Conservation (phyloP, 2,888 invertebrate species). For the Apamea anceps region DNA sequence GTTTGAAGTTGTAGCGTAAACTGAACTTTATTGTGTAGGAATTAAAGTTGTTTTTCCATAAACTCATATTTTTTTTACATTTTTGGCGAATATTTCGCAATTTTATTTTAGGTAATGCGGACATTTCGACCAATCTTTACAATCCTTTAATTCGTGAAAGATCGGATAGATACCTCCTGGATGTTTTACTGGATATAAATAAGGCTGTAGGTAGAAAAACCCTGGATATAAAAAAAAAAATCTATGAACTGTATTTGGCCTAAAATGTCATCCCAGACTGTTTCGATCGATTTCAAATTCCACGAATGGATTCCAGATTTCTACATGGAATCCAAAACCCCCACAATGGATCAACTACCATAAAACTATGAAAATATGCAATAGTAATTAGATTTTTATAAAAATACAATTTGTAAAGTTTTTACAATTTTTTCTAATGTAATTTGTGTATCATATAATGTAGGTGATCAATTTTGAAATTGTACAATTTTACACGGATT, state of each 20-base stretch:
- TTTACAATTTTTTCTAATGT: constrained; percentile 69
- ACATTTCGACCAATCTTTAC: neutral
- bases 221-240: neutral
- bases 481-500: constrained; percentile 88
- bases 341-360: constrained; percentile 17
- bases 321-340: neutral
- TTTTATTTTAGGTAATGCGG: neutral
- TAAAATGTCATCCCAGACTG: constrained; percentile 1
- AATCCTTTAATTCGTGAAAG: constrained; percentile 28
- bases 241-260: constrained; percentile 12
- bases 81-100: too few relatives aligned
- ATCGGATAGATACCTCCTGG: neutral
- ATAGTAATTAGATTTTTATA: constrained; percentile 64
- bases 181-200: constrained; percentile 12
- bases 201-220: constrained; percentile 1
- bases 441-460: constrained; percentile 71
- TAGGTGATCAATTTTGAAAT: constrained; percentile 82
- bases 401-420: constrained; percentile 63
- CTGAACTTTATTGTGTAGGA: too few relatives aligned
- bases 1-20: too few relatives aligned
- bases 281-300: neutral
- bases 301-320: constrained; percentile 5
- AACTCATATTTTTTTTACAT: too few relatives aligned
- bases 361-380: constrained; percentile 34
- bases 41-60: too few relatives aligned